Evolutionary conservation across 2,113 vertebrate genomes (phyloP).

Genomic region (Tenebrosternarchus preto): DNA sequence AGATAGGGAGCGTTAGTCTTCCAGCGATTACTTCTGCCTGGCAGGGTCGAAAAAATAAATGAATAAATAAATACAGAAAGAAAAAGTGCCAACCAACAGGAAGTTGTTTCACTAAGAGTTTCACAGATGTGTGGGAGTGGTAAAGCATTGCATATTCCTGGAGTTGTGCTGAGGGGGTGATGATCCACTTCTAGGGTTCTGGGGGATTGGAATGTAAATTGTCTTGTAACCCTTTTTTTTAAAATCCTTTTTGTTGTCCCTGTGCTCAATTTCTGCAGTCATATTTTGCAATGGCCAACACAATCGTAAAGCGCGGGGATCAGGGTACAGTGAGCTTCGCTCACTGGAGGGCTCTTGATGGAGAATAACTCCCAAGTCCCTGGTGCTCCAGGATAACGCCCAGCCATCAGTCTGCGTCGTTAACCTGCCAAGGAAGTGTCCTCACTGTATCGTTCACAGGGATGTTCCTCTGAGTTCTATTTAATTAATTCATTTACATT

Average conservation of each 20-base stretch:
- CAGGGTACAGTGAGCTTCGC: neutral
- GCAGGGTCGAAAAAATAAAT: slow-evolving; percentile 33
- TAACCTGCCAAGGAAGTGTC: no score
- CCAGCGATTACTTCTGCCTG: slow-evolving; percentile 25
- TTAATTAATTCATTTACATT: slow-evolving; percentile 41
- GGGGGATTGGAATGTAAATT: neutral
- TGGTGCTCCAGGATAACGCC: neutral
- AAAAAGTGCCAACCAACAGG: neutral
- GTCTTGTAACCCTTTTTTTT: neutral
- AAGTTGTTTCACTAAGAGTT: neutral
- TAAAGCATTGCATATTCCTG: neutral
- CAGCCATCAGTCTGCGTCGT: neutral
- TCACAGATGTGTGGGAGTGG: slow-evolving; percentile 27
- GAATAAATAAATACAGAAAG: neutral
- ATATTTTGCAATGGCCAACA: neutral
- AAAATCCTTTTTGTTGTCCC: neutral
- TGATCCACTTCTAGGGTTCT: neutral
- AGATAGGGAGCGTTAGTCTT: slow-evolving; percentile 54
- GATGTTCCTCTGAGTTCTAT: slow-evolving; percentile 10
- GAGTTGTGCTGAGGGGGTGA: neutral
- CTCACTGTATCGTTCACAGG: neutral
- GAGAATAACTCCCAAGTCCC: neutral
- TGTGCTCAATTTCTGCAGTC: neutral
- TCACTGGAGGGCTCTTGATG: slow-evolving; percentile 7
- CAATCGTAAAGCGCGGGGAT: neutral